Evolutionary conservation across 2,113 vertebrate genomes (phyloP).

Genomic region (Merops nubicus): DNA sequence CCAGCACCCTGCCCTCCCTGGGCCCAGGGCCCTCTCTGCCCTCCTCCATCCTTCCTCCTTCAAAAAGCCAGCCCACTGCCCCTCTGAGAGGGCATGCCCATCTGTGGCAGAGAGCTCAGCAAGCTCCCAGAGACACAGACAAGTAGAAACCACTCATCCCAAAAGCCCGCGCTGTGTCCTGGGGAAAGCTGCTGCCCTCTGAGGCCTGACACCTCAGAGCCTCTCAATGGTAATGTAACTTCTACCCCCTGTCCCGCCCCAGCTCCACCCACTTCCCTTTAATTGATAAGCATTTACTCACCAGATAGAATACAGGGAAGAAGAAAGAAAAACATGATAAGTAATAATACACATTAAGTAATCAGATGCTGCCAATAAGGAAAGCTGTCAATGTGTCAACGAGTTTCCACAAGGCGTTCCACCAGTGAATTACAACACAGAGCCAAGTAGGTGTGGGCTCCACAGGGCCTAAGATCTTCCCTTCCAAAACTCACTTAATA

Average conservation of each 20-base stretch:
- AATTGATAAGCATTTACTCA: slow-evolving; percentile 22
- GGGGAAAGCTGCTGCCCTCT: neutral
- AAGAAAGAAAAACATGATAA: neutral
- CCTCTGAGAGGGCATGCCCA: neutral
- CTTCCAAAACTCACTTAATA: neutral
- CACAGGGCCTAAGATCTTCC: neutral
- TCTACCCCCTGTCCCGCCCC: neutral
- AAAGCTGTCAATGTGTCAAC: neutral
- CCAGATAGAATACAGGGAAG: neutral
- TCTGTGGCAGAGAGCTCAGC: neutral
- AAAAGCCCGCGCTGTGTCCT: neutral
- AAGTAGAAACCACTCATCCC: neutral
- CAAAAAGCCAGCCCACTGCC: neutral
- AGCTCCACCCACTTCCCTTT: slow-evolving; percentile 16
- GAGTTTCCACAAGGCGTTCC: neutral
- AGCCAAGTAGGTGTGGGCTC: neutral
- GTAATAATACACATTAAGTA: neutral
- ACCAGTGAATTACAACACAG: neutral
- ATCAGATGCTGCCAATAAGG: neutral
- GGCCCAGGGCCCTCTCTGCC: neutral
- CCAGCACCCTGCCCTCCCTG: neutral
- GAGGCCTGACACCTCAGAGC: neutral
- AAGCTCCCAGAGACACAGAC: neutral
- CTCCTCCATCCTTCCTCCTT: slow-evolving; percentile 44
- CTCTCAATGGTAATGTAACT: neutral